Base-by-base conservation (phyloP, 1,140 invertebrate species). In the Bradysia coprophila region DNA sequence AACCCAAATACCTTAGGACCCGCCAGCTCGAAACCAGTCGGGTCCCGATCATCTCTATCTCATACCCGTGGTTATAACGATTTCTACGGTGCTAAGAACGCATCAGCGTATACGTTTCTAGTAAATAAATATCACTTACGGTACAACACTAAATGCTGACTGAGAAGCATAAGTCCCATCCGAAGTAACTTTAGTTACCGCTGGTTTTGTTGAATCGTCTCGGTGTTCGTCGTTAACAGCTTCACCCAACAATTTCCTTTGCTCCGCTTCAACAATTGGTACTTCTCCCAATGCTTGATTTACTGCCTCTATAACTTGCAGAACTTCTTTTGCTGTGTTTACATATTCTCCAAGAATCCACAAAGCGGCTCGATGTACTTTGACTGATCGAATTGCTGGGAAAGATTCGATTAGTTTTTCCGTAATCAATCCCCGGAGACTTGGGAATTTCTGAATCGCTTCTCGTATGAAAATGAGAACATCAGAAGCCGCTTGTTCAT, bases 81-180 rank as follows among this genome's bases (percentile, higher is more conserved):
- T n/a, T n/a, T n/a, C n/a, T n/a, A n/a, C n/a, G n/a, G n/a, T n/a
- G n/a, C n/a, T n/a, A n/a, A n/a, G n/a, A n/a, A n/a, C n/a, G n/a
- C n/a, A n/a, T n/a, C n/a, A n/a, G n/a, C n/a, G n/a, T n/a, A 6
- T 22, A 16, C 32, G 21, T 8, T 42, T 23, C n/a, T n/a, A n/a
- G n/a, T n/a, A n/a, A n/a, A n/a, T n/a, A n/a, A n/a, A n/a, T n/a
- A n/a, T n/a, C n/a, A 67, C 73, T 65, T 57, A 78, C 72, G 71
- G 65, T 5, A 75, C 64, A 45, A 88, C 68, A 55, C 82, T 94
- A 59, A 98, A 95, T 39, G 90, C 92, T 50, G 90, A 96, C 62
- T 99, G 95, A 3, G 91, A 87, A 22, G 93, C 95, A 61, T 99
- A 99, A 4, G 95, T 97, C 34, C 96, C 96, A 70, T 99, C 95